These are phyloP conservation scores for Basileuterus tristriatus DNA, from an alignment of 2,797 vertebrate species.

Conservation along the genomic window DNA sequence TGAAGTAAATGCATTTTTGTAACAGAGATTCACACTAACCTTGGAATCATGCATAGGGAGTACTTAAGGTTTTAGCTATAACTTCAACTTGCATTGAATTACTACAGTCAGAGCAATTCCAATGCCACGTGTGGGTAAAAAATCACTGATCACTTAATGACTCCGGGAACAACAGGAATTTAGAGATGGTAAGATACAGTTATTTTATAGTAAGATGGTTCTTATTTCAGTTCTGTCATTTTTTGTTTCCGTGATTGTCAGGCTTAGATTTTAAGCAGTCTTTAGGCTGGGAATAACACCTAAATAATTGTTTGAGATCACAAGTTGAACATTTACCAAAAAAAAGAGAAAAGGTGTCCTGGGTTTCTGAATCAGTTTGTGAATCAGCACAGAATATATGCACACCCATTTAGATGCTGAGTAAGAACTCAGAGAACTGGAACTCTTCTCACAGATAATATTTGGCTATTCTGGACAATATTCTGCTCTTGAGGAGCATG, in stretches of 20 bases:
- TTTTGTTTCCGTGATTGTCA: neutral
- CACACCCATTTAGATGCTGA: neutral
- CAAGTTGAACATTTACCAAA: neutral
- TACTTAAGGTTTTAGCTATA: neutral
- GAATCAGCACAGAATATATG: neutral
- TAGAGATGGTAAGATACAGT: neutral
- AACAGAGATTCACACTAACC: neutral
- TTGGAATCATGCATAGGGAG: neutral
- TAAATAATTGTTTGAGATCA: neutral
- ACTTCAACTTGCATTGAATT: neutral
- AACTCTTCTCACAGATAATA: neutral
- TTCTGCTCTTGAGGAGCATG: neutral
- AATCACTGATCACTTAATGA: neutral
- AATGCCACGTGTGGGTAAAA: neutral
- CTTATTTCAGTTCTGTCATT: neutral
- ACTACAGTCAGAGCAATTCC: neutral
- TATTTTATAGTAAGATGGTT: neutral
- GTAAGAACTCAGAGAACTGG: neutral
- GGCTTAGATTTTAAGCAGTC: neutral
- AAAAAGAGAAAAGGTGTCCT: neutral
- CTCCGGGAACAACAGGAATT: neutral
- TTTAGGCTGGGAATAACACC: neutral
- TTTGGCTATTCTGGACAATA: neutral
- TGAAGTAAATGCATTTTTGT: neutral
- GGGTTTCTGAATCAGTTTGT: neutral